Evolutionary conservation across 2,797 vertebrate species (phyloP).

Genomic region (Xenopus petersii): DNA sequence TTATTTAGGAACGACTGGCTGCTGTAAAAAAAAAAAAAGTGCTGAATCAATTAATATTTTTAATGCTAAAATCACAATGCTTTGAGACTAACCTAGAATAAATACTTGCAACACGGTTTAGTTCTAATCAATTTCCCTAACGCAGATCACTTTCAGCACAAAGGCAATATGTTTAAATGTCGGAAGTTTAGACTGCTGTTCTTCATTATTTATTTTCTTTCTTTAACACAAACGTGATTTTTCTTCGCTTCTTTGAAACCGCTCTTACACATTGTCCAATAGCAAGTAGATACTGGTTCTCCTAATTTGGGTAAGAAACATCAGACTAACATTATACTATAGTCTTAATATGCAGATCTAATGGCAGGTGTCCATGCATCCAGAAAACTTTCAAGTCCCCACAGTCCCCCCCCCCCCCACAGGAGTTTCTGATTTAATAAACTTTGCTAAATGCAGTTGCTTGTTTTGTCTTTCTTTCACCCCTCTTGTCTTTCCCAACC

Average conservation of each 20-base stretch:
- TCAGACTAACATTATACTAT: conserved; percentile 32
- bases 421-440: conserved; percentile 95
- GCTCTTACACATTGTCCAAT: conserved; percentile 67
- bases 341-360: conserved; percentile 77
- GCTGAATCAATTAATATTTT: conserved; percentile 65
- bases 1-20: conserved; percentile 91
- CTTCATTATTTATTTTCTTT: conserved; percentile 68
- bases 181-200: conserved; percentile 80
- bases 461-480: conserved; percentile 70
- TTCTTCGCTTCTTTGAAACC: conserved; percentile 78
- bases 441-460: conserved; percentile 91
- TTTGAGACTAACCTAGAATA: conserved; percentile 64
- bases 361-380: conserved; percentile 87
- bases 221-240: conserved; percentile 63
- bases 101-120: conserved; percentile 64
- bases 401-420: conserved; percentile 75
- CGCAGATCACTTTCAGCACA: conserved; percentile 74
- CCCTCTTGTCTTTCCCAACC: too few relatives aligned
- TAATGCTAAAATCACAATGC: conserved; percentile 77
- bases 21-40: conserved; percentile 83
- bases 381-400: conserved; percentile 82
- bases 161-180: conserved; percentile 84
- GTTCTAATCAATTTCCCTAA: conserved; percentile 52
- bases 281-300: conserved; percentile 39
- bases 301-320: conserved; percentile 24